Percentiles rank a stretch among this genome's conserved stretches.
phyloP scores from a whole-genome alignment of 2,113 vertebrate genomes.

The Xenopus borealis region DNA sequence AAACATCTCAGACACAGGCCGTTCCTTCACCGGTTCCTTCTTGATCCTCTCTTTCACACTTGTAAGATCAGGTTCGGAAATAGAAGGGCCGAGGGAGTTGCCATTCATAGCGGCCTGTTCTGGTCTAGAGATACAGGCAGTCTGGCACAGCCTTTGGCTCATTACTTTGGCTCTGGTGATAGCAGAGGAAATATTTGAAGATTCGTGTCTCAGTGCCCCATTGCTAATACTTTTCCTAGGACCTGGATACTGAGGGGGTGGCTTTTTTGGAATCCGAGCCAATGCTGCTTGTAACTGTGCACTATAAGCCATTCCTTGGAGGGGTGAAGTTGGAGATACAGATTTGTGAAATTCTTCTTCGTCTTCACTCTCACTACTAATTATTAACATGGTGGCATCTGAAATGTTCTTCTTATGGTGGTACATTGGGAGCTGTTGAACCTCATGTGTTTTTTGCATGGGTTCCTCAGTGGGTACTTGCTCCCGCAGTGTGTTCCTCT shows the following conservation, averaged over 20 bases:
- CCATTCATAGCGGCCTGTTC: constrained; percentile 78
- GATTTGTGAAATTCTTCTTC: constrained; percentile 66
- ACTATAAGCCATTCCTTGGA: constrained; percentile 78
- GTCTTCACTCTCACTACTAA: constrained; percentile 92
- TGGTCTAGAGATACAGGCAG: constrained; percentile 72
- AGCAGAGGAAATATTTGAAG: constrained; percentile 49
- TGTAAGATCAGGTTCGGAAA: constrained; percentile 93
- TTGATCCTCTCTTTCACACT: constrained; percentile 92
- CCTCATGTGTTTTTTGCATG: constrained; percentile 60
- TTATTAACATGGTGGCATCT: constrained; percentile 92
- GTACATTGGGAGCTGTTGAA: constrained; percentile 65
- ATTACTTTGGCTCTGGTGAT: constrained; percentile 61
- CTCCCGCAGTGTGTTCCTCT: constrained; percentile 84
- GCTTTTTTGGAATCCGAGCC: constrained; percentile 92
- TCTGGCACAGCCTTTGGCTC: constrained; percentile 65
- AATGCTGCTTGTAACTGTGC: constrained; percentile 90
- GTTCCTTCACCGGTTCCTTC: constrained; percentile 91
- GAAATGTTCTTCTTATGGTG: constrained; percentile 92
- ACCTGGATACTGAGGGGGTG: constrained; percentile 90
- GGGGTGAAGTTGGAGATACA: constrained; percentile 69
- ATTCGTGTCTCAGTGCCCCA: constrained; percentile 67
- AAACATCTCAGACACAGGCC: constrained; percentile 95
- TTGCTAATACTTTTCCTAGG: constrained; percentile 78
- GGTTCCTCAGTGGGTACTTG: constrained; percentile 68
- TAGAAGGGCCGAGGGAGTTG: constrained; percentile 82